These are phyloP conservation scores for Zaprionus lachaisei DNA, from an alignment of 1,140 invertebrate species.

Conservation along the genomic window DNA sequence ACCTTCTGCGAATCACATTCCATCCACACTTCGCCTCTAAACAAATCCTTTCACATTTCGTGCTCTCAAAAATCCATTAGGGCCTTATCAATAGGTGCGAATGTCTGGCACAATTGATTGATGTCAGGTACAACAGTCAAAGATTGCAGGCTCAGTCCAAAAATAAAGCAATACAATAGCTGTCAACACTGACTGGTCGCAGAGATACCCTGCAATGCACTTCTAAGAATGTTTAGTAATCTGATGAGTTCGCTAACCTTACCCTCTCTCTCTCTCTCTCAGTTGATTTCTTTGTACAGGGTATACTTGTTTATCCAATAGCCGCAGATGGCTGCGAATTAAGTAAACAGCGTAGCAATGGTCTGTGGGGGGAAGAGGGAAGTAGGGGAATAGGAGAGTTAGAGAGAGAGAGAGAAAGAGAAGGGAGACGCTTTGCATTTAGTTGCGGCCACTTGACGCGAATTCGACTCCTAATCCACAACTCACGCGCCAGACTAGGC, in stretches of 20 bases:
- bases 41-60: not conserved
- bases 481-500: conserved; percentile 40
- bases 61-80: conserved; percentile 1
- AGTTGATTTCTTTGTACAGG: not conserved
- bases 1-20: not conserved
- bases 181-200: not conserved
- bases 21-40: not conserved
- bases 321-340: conserved; percentile 24
- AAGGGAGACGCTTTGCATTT: conserved; percentile 10
- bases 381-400: no score
- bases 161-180: not conserved
- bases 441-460: conserved; percentile 19
- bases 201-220: not conserved
- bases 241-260: no score
- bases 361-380: not conserved
- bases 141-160: not conserved
- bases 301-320: conserved; percentile 7
- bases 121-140: conserved; percentile 15
- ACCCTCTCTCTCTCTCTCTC: no score
- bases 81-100: conserved; percentile 10
- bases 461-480: conserved; percentile 38
- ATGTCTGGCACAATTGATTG: conserved; percentile 9
- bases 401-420: not conserved
- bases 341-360: conserved; percentile 25
- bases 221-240: no score